Conservation (phyloP, 2,113 vertebrate species). For the Myotis yumanensis region DNA sequence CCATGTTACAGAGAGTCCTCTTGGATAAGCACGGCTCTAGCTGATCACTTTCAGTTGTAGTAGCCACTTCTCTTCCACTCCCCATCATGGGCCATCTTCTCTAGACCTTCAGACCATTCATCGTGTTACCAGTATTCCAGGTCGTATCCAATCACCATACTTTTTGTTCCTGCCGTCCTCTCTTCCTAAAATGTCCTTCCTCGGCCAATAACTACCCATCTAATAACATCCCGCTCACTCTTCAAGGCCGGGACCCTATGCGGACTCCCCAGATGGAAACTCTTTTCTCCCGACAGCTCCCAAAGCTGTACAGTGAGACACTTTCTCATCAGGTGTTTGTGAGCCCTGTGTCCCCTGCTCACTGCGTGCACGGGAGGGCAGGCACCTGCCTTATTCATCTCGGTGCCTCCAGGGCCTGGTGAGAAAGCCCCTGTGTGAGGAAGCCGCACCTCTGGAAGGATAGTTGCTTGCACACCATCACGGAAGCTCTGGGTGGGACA, state of each 20-base stretch:
- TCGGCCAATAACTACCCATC: background rate
- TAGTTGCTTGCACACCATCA: background rate
- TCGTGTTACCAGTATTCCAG: background rate
- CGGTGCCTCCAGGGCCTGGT: background rate
- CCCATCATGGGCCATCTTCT: background rate
- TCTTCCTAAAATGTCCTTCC: slow-evolving; percentile 15
- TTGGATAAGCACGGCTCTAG: background rate
- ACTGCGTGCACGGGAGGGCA: background rate
- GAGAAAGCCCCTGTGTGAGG: background rate
- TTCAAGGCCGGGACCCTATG: background rate
- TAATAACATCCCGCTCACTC: background rate
- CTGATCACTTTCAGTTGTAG: background rate
- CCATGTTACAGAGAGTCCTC: background rate
- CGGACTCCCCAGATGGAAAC: background rate
- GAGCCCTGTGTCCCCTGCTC: background rate
- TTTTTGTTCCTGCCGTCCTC: background rate
- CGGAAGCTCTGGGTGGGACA: background rate
- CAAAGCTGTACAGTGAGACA: background rate
- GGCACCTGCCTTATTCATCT: background rate
- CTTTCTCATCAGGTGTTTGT: background rate
- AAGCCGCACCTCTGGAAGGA: background rate
- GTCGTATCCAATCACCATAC: background rate
- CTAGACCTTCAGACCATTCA: background rate
- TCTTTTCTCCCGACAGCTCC: background rate
- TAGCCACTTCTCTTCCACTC: background rate